Base-by-base conservation (phyloP, 2,797 vertebrate genomes). In the Tachyglossus aculeatus region DNA sequence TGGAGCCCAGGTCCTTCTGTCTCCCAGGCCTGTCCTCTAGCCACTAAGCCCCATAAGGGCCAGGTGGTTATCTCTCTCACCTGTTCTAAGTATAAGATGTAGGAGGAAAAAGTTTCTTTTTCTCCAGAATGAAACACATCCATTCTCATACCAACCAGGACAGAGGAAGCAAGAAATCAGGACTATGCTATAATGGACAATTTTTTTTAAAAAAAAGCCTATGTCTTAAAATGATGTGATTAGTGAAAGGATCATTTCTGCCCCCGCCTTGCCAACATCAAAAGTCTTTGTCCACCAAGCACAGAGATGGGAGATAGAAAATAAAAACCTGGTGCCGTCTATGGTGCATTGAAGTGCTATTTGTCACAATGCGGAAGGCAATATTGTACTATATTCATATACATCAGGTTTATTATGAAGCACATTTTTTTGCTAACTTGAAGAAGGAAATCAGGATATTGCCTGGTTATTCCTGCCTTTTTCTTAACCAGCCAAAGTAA, bases 401-500 rank as follows among this genome's bases (percentile, higher is more conserved):
- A 88, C 71, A 86, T 92, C 82, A 84, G 77, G 72, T 84, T 92
- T 89, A 90, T 92, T 90, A 88, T 78, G 74, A 89, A 90, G 81
- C 77, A 68, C 74, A 52, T 87, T 75, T 77, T 81, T 76, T 60
- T 71, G 71, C 86, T 74, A 84, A 86, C 88, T 89, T 89, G 71
- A 88, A 86, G 88, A 88, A 87, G 86, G 82, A 74, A 86, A 86
- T 81, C 75, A 76, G 81, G 84, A 88, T 81, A 86, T 71, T 86
- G 86, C 81, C 55, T 37, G 86, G 82, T 86, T 90, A 86, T 87
- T 88, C 74, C 77, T 86, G 72, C 84, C 79, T 91, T 89, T 88
- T 91, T 85, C 90, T 91, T 93, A 93, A 90, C 89, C 86, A 92
- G 77, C 84, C 82, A 90, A 90, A 89, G 91, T 88, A 91, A 90